Base-by-base conservation (phyloP, 2,113 vertebrate genomes). In the Callipepla californica region DNA sequence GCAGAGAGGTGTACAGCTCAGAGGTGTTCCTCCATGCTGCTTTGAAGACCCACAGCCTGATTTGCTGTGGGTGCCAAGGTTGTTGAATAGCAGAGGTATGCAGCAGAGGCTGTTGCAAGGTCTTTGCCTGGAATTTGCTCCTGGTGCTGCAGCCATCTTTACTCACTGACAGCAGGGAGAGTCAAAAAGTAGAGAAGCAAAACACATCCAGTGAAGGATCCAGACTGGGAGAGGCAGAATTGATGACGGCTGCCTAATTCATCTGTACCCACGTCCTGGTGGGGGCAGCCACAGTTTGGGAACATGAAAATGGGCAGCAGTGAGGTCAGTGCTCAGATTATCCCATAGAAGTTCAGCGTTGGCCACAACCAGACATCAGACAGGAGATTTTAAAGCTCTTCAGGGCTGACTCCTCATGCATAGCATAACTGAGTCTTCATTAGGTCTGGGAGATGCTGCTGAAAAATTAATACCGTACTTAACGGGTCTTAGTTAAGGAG, bases 401-500 rank as follows among this genome's bases (percentile, higher is more conserved):
- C 66, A 86, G 80, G 74, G 86, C 58, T 51, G 80, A 75, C 15
- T 65, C 66, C 47, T 94, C 69, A 7, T 47, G 30, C 53, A 9
- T 55, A 78, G 34, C 47, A 26, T 44, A 89, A 66, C 94, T 81
- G 53, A 65, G 63, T 73, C 93, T 95, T 95, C 75, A 53, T 95
- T 95, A 87, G 34, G 45, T 50, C 86, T 92, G 51, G 48, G 58
- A 13, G 87, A 55, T 63, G 84, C 87, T 95, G 5, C 81, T 96
- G 87, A 94, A 94, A 92, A 92, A 92, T 96, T 92, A 74, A 96
- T 95, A 38, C 70, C 2, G 28, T 79, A 68, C 89, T 95, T 89
- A 44, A 44, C 0, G 1, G 59, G 40, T 63, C 87, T 80, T 58
- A 75, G 91, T 89, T 92, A 87, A 92, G 83, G 84, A 85, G n/a